Conservation (phyloP, 1,140 invertebrate genomes). For the Pseudomyrmex gracilis region DNA sequence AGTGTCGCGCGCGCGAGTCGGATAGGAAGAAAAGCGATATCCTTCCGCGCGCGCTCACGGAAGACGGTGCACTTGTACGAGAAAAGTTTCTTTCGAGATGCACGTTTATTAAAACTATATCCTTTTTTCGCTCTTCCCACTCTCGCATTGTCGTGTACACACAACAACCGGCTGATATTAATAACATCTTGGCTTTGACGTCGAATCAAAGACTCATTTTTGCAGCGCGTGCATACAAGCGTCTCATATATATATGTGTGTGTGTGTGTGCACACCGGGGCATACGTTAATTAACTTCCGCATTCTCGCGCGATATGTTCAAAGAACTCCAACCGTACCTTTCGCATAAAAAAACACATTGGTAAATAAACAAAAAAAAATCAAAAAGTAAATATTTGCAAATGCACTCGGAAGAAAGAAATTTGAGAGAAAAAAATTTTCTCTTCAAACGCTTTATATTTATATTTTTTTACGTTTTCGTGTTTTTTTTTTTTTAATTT, state of each 20-base stretch:
- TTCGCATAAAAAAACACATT: too few species aligned
- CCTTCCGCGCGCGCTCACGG: constrained; percentile 4
- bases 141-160: not conserved
- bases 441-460: too few species aligned
- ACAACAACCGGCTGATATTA: not conserved
- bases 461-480: too few species aligned
- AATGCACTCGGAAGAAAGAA: too few species aligned
- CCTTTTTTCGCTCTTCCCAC: too few species aligned
- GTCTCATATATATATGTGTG: not conserved
- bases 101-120: constrained; percentile 57
- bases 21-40: constrained; percentile 48
- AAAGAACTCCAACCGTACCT: not conserved
- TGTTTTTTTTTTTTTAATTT: too few species aligned
- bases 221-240: not conserved
- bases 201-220: constrained; percentile 20
- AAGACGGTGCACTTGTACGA: constrained; percentile 15
- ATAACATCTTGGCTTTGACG: constrained; percentile 16
- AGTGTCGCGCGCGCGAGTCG: constrained; percentile 7
- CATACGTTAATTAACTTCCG: constrained; percentile 29
- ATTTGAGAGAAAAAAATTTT: too few species aligned
- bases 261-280: too few species aligned
- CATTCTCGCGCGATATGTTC: not conserved
- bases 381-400: too few species aligned
- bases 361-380: too few species aligned
- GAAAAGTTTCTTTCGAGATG: constrained; percentile 57